Evolutionary conservation across 2,888 invertebrate genomes (phyloP).

Genomic region (Empis livida): DNA sequence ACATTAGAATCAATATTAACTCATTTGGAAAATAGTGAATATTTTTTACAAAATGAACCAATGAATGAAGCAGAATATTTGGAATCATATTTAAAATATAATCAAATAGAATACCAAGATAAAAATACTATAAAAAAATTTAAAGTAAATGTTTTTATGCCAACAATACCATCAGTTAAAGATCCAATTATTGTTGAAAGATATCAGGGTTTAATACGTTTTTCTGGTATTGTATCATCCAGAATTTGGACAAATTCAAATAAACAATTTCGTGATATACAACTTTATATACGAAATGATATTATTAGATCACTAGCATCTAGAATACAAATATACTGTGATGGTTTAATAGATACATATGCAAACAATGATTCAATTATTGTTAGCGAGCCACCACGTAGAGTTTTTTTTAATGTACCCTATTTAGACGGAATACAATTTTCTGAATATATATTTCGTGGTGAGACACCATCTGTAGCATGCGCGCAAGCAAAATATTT

Average conservation of each 20-base stretch:
- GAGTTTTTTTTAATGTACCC: constrained; percentile 66
- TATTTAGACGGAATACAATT: constrained; percentile 48
- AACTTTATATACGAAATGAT: constrained; percentile 65
- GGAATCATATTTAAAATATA: constrained; percentile 48
- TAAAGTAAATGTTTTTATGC: constrained; percentile 16
- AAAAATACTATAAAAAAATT: constrained; percentile 23
- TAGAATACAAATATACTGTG: constrained; percentile 83
- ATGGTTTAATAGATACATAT: constrained; percentile 55
- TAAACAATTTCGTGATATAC: constrained; percentile 58
- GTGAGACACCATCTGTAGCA: constrained; percentile 74
- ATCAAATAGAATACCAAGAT: constrained; percentile 22
- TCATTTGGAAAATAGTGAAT: constrained; percentile 42
- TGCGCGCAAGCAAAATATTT: constrained; percentile 69
- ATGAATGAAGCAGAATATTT: constrained; percentile 48
- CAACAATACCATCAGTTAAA: not conserved
- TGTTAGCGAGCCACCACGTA: constrained; percentile 79
- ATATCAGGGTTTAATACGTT: constrained; percentile 18
- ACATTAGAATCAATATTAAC: constrained; percentile 43
- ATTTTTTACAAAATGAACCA: constrained; percentile 61
- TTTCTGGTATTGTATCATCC: constrained; percentile 28
- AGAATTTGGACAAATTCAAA: constrained; percentile 69
- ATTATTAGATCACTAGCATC: constrained; percentile 72
- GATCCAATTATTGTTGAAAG: constrained; percentile 5
- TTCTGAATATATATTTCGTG: constrained; percentile 85
- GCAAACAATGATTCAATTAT: constrained; percentile 33